Conservation (phyloP, 2,797 vertebrate species). For the Xiphorhynchus erythropygius region DNA sequence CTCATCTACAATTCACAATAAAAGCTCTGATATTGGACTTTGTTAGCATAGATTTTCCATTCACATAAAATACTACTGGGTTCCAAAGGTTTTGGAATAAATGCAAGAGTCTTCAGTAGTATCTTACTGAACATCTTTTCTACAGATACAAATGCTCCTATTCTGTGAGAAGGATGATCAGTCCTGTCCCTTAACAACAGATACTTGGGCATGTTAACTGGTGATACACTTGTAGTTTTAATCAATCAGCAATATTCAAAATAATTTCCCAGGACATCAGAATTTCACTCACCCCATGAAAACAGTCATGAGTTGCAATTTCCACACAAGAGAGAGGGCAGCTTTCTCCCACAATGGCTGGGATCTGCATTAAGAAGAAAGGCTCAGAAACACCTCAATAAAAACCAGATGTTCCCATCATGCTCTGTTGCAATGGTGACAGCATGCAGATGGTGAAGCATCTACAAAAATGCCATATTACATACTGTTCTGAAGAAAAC, state of each 20-base stretch:
- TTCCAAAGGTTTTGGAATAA: neutral
- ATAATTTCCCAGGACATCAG: neutral
- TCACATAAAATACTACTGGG: neutral
- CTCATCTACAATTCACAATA: neutral
- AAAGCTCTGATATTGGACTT: neutral
- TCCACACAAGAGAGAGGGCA: conserved; percentile 76
- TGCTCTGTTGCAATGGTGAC: neutral
- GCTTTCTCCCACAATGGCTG: conserved; percentile 80
- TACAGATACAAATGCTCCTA: neutral
- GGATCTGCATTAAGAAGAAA: conserved; percentile 76
- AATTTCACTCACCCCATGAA: conserved; percentile 72
- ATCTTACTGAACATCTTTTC: neutral
- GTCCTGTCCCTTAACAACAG: neutral
- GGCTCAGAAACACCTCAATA: neutral
- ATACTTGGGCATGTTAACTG: neutral
- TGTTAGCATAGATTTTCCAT: neutral
- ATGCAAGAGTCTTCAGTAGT: neutral
- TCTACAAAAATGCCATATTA: neutral
- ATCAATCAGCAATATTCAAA: neutral
- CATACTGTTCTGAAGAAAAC: neutral
- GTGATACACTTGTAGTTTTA: neutral
- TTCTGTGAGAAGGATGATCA: neutral
- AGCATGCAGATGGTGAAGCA: neutral
- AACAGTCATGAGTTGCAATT: conserved; percentile 76
- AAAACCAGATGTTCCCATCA: neutral